A percentile compares a stretch with the other conserved stretches of the same genome.
Evolutionary conservation across 2,797 vertebrate genomes (phyloP).

Genomic region (Balearica regulorum): DNA sequence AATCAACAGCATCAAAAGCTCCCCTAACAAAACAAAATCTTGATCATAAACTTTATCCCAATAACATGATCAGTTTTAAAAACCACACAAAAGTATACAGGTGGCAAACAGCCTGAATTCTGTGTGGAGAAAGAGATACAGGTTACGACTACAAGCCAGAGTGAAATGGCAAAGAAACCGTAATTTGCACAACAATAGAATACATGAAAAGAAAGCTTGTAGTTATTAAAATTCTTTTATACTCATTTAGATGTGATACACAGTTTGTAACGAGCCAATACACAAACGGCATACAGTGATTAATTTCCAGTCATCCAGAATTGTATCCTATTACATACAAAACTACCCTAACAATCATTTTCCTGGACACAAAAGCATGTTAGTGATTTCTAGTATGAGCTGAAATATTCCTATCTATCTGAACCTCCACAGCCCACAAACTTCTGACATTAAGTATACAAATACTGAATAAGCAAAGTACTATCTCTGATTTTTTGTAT

Average conservation of each 20-base stretch:
- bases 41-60: neutral
- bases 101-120: neutral
- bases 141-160: neutral
- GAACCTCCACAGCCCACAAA: neutral
- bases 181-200: neutral
- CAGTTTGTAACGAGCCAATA: neutral
- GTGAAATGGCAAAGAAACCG: neutral
- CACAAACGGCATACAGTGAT: neutral
- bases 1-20: neutral
- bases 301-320: neutral
- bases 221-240: neutral
- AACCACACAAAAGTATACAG: neutral
- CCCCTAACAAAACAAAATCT: neutral
- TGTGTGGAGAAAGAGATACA: neutral
- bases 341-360: neutral
- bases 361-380: fast-evolving
- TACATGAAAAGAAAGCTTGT: neutral
- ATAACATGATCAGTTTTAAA: neutral
- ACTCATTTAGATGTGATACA: neutral
- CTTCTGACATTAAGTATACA: neutral
- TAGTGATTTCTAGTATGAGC: fast-evolving
- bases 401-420: neutral
- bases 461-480: neutral
- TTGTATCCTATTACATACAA: neutral
- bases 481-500: neutral